phyloP scores from a whole-genome alignment of 2,797 vertebrate genomes.

The Macropodus opercularis region DNA sequence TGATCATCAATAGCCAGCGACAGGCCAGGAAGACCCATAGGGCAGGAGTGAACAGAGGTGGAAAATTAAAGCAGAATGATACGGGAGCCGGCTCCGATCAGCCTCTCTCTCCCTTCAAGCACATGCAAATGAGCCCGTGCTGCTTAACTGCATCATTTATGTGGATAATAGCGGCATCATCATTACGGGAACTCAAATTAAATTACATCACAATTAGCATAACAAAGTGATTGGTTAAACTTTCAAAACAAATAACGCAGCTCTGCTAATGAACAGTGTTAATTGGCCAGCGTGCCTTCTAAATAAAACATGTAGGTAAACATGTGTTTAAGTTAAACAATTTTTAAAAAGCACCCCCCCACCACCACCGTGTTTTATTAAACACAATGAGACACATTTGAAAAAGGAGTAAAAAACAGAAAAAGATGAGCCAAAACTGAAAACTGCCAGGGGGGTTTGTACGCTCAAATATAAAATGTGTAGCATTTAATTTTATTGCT shows the following conservation, averaged over 20 bases:
- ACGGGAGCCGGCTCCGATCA: conserved; percentile 86
- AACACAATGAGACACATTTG: conserved; percentile 68
- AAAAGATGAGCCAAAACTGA: conserved; percentile 58
- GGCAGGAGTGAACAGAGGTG: conserved; percentile 96
- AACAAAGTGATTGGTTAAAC: conserved; percentile 99
- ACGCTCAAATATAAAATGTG: conserved; percentile 98
- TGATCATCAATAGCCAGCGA: conserved; percentile 95
- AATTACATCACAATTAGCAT: conserved; percentile 99
- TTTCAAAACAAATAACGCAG: conserved; percentile 99
- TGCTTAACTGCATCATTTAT: conserved; percentile 99
- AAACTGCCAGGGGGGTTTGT: conserved; percentile 96
- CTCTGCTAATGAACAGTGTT: conserved; percentile 97
- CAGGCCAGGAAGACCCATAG: conserved; percentile 93
- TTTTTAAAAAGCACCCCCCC: conserved; percentile 74
- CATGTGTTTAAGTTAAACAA: conserved; percentile 91
- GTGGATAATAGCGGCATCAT: conserved; percentile 99
- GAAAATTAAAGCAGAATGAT: conserved; percentile 98
- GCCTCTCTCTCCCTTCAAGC: conserved; percentile 93
- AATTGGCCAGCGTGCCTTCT: conserved; percentile 96
- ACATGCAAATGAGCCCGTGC: conserved; percentile 99
- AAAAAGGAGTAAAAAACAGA: conserved; percentile 79
- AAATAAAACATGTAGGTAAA: conserved; percentile 99
- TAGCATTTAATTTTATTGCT: conserved; percentile 99
- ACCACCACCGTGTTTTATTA: conserved; percentile 42
- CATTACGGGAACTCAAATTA: conserved; percentile 99